Evolutionary conservation across 2,113 vertebrate genomes (phyloP), one percentile per base, ranked within the genome.

Genomic region (Scatophagus argus): DNA sequence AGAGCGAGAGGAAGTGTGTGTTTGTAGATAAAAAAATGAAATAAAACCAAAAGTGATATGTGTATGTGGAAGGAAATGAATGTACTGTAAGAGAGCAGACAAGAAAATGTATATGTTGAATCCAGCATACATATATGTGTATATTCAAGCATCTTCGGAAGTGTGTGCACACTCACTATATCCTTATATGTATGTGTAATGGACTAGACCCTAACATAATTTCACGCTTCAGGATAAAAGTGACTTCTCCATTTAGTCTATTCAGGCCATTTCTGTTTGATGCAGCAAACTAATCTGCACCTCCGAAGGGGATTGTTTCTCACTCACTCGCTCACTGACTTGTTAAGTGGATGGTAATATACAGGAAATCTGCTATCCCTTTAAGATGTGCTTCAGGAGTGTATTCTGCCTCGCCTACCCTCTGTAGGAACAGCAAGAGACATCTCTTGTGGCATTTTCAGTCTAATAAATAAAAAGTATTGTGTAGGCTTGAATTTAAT

Each of bases 161-260:
- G 49, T 29, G 56, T 47, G 14, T 65, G 32, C 43, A 69, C 61
- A 54, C 41, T 43, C 52, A 7, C 44, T 41, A 8, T 52, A 55
- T 79, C 58, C 69, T 17, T 70, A 58, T 52, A 44, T 84, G 47
- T 67, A 73, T 63, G 74, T 86, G 68, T 87, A 90, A 89, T 92
- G 81, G 77, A 85, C 69, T 77, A 61, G 52, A 14, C 13, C 49
- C 77, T 86, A 85, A 90, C 60, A 59, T 82, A n/a, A 88, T 90
- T 92, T 90, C 83, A 88, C 13, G 79, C 88, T 74, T 64, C 59
- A 74, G 74, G 74, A 85, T 84, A 77, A 84, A 89, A 91, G 60
- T 58, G 88, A 87, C 80, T 83, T 72, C 64, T 83, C 70, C 56
- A 79, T 84, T 83, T 79, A 84, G 81, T 76, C 58, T 60, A 25